These are phyloP conservation scores for Leptarthrus brevirostris DNA, from an alignment of 2,888 invertebrate genomes.

Conservation along the genomic window DNA sequence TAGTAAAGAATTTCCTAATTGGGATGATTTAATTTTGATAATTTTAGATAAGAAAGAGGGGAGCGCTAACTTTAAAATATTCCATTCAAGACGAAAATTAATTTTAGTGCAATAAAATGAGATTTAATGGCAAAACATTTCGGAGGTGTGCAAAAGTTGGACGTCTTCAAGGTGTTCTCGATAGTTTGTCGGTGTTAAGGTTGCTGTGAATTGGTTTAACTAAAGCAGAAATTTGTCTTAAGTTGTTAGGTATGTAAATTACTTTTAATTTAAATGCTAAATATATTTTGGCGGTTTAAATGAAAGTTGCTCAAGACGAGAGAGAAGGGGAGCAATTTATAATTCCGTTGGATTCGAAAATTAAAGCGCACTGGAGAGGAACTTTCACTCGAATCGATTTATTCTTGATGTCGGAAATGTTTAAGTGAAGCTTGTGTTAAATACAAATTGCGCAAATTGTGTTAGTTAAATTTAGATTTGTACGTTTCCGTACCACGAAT, in stretches of 20 bases:
- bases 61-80: conserved; percentile 25
- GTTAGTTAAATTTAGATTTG: no score
- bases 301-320: background rate
- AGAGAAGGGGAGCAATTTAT: no score
- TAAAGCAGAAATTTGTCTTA: background rate
- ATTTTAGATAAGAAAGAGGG: conserved; percentile 7
- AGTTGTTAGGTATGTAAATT: conserved; percentile 26
- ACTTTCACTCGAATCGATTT: no score
- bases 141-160: conserved; percentile 28
- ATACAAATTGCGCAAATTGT: no score
- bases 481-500: no score
- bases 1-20: conserved; percentile 12
- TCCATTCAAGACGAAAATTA: conserved; percentile 43
- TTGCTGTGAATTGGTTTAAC: background rate
- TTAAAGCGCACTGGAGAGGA: no score
- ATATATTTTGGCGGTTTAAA: background rate
- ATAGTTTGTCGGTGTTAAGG: background rate
- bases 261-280: conserved; percentile 34
- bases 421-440: no score
- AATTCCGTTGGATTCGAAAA: no score
- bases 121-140: conserved; percentile 20
- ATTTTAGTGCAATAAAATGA: conserved; percentile 36
- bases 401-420: no score
- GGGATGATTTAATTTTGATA: conserved; percentile 15
- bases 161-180: background rate